A percentile compares a stretch with the other conserved stretches of the same genome.
These are phyloP conservation scores for Sebastes vulpes DNA, from an alignment of 2,797 vertebrate genomes.

Conservation along the genomic window DNA sequence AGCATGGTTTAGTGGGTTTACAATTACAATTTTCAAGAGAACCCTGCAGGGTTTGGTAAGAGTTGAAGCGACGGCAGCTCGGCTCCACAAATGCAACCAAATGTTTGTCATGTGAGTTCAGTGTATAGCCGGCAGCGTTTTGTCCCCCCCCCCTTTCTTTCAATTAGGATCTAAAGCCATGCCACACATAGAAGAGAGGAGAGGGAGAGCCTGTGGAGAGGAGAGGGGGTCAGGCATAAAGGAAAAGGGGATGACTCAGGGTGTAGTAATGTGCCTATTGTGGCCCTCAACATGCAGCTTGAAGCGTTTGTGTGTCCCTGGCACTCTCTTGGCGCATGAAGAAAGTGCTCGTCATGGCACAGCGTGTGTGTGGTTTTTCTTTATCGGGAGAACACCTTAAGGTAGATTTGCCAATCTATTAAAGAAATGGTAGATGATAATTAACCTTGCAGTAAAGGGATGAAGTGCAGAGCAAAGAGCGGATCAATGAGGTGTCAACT, in stretches of 20 bases:
- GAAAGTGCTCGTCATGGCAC: not conserved
- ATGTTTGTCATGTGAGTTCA: constrained; percentile 36
- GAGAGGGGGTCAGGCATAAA: constrained; percentile 15
- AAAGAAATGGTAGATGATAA: not conserved
- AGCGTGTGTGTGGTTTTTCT: constrained; percentile 1
- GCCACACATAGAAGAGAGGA: not conserved
- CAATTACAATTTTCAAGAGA: not conserved
- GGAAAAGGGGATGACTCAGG: constrained; percentile 64
- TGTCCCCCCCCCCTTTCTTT: not conserved
- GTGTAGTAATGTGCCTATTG: constrained; percentile 62
- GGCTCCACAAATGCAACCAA: not conserved
- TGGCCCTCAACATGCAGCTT: constrained; percentile 48
- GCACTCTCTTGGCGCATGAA: constrained; percentile 17
- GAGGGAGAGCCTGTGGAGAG: not conserved
- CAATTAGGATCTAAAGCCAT: constrained; percentile 4
- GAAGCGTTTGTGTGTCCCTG: constrained; percentile 34
- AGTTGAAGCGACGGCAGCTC: not conserved
- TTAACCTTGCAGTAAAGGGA: not conserved
- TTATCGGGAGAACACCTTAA: not conserved
- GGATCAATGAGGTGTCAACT: not conserved
- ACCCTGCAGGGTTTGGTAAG: not conserved
- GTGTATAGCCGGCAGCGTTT: not conserved
- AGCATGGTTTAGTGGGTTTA: not conserved
- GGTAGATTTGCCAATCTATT: not conserved
- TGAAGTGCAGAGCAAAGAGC: not conserved